Evolutionary conservation across 2,888 invertebrate species (phyloP).

Genomic region (Hofmannophila pseudospretella): DNA sequence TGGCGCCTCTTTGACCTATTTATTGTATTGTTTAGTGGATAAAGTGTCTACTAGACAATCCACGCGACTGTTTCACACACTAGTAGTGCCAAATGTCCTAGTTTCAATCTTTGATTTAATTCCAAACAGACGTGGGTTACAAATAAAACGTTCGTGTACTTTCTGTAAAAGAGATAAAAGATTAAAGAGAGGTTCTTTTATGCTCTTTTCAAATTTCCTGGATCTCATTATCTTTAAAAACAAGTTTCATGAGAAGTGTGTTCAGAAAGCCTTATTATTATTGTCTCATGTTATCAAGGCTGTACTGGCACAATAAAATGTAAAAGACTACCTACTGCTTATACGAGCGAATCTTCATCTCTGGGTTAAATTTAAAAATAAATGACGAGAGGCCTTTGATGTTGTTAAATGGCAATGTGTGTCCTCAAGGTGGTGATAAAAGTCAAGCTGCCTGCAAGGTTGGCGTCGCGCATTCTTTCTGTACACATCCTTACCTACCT

Average conservation of each 20-base stretch:
- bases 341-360: background rate
- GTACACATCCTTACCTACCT: conserved; percentile 5
- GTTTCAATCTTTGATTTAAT: no score
- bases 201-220: conserved; percentile 6
- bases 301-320: conserved; percentile 1
- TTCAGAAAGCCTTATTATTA: conserved; percentile 8
- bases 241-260: conserved; percentile 1
- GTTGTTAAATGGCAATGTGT: conserved; percentile 53
- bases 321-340: background rate
- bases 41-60: conserved; percentile 8
- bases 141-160: no score
- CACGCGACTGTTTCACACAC: conserved; percentile 3
- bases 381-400: conserved; percentile 41
- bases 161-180: no score
- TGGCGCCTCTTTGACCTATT: conserved; percentile 57
- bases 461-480: conserved; percentile 28
- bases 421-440: conserved; percentile 52
- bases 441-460: conserved; percentile 38
- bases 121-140: no score
- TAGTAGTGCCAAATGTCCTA: conserved; percentile 1
- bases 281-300: conserved; percentile 11
- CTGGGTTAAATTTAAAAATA: conserved; percentile 36
- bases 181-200: no score
- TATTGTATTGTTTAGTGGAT: conserved; percentile 43
- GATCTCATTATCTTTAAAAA: conserved; percentile 1